phyloP scores from a whole-genome alignment of 2,888 invertebrate genomes.

The Drosophila quasianomalipes region DNA sequence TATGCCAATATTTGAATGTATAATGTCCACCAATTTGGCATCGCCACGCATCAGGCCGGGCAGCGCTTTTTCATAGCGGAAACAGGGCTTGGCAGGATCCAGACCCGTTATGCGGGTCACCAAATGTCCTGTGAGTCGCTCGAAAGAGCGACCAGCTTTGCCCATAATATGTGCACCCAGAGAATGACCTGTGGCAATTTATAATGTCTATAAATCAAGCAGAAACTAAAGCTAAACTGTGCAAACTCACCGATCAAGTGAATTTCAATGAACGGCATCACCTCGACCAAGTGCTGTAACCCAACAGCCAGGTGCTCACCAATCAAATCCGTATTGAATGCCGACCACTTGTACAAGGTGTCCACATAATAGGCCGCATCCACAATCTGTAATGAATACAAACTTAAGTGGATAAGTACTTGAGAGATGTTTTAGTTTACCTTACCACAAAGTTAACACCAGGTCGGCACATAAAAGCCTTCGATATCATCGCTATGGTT shows the following conservation, averaged over 20 bases:
- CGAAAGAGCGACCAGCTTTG: conserved; percentile 80
- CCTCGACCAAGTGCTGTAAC: conserved; percentile 66
- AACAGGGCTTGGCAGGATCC: conserved; percentile 85
- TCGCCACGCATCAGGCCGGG: conserved; percentile 78
- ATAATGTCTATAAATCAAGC: not conserved
- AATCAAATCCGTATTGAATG: conserved; percentile 83
- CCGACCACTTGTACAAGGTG: conserved; percentile 84
- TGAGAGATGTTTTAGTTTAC: not conserved
- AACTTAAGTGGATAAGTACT: not conserved
- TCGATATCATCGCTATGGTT: conserved; percentile 70
- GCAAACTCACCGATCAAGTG: conserved; percentile 76
- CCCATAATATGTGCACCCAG: conserved; percentile 84
- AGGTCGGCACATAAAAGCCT: conserved; percentile 81
- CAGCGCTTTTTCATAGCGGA: conserved; percentile 72
- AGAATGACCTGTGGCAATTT: conserved; percentile 75
- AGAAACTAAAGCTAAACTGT: not conserved
- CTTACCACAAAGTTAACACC: conserved; percentile 83
- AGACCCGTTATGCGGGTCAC: conserved; percentile 83
- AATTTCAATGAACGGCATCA: conserved; percentile 75
- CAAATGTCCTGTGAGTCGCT: conserved; percentile 67
- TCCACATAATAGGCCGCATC: conserved; percentile 81
- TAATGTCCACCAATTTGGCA: conserved; percentile 82
- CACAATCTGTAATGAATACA: conserved; percentile 65
- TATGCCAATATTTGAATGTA: conserved; percentile 82
- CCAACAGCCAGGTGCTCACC: conserved; percentile 78